Evolutionary conservation across 37 sponge, comb jelly and placozoan species (phyloP), one percentile per base, ranked within the genome.

Genomic region (Tethya wilhelma): DNA sequence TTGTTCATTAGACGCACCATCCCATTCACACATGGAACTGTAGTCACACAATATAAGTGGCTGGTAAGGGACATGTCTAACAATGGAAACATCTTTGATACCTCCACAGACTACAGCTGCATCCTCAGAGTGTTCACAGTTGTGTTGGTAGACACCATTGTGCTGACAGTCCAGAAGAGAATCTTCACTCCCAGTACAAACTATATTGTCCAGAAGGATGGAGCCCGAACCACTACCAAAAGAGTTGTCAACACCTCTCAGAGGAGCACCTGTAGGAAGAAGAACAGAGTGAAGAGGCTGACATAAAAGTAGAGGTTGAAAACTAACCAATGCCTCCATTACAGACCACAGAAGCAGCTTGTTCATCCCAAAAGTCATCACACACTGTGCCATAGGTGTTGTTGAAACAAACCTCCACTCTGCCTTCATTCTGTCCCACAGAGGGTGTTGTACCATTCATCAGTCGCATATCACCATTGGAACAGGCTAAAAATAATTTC

Each of bases 91-190:
- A 67, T 12, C 12, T 29, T 7, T 33, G 38, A 29, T 49, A 82
- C 82, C 46, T 44, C 49, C 64, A 44, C 82, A 82, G 12, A 72
- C 28, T 20, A 82, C 82, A 36, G 74, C 82, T 36, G 74, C 82
- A 73, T 64, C 64, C 32, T 82, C 82, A 82, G 43, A 37, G 38
- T 62, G 73, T 19, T 83, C 67, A 82, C 82, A 82, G 82, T 82
- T 82, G 64, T 63, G 43, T 49, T 38, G 26, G 39, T 64, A 42
- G 28, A 82, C 30, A 3, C 49, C 49, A 46, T 57, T 73, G 45
- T 59, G 63, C 5, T 26, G 25, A 28, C 82, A 82, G 26, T 82
- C n/a, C 5, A 82, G 74, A 14, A 82, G 39, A 63, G 82, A 82
- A 8, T 49, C 2, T 37, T 82, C 82, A 29, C n/a, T 58, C 6